These are phyloP conservation scores for Lepidurus packardi DNA, from an alignment of 1,140 invertebrate species.

Conservation along the genomic window DNA sequence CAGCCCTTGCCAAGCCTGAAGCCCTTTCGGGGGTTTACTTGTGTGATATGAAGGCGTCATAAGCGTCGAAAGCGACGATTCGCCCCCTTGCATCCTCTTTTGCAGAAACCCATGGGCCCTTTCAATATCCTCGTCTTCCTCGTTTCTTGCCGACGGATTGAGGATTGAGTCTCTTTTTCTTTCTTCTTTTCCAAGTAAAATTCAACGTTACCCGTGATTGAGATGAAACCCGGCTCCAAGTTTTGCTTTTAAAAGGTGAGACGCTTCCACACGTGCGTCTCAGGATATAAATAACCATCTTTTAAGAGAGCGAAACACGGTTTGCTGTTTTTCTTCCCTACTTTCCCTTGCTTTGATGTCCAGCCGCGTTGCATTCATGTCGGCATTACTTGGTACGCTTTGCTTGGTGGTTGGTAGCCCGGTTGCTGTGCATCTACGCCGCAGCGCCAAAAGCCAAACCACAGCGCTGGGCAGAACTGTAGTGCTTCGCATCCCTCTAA, in stretches of 20 bases:
- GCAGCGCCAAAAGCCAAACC: too few relatives aligned
- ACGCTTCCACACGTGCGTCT: background rate
- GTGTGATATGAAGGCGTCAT: slow-evolving; percentile 21
- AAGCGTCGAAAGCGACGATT: background rate
- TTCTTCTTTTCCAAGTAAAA: background rate
- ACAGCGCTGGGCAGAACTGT: too few relatives aligned
- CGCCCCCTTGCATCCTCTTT: too few relatives aligned
- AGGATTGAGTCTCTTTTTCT: background rate
- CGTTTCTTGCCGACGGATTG: slow-evolving; percentile 14
- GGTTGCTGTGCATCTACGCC: too few relatives aligned
- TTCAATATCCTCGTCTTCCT: slow-evolving; percentile 15
- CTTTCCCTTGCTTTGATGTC: background rate
- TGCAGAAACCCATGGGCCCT: slow-evolving; percentile 5
- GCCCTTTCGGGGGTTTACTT: background rate
- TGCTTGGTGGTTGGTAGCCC: too few relatives aligned
- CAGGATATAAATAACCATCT: background rate
- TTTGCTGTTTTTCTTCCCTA: background rate
- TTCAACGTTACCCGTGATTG: background rate
- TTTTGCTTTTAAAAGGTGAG: background rate
- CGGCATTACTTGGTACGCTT: background rate
- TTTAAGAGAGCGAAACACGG: background rate
- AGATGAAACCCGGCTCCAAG: background rate
- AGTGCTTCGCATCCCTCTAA: too few relatives aligned
- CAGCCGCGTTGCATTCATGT: background rate
- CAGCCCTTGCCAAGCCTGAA: background rate